A percentile compares a stretch with the other conserved stretches of the same genome.
phyloP scores from a whole-genome alignment of 2,797 vertebrate species.

The Arremon brunneinucha region DNA sequence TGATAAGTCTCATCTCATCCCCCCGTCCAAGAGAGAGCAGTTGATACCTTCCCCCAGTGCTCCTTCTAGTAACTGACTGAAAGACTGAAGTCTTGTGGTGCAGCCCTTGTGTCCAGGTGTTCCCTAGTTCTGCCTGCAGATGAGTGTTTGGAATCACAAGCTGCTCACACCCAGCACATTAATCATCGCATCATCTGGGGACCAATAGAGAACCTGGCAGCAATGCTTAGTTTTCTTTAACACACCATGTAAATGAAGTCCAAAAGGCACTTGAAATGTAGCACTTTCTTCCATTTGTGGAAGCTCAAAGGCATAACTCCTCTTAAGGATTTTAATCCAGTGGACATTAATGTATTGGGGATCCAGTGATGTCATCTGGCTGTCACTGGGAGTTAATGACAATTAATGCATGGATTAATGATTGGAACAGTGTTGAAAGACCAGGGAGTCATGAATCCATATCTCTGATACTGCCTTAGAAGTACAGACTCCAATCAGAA shows the following conservation, averaged over 20 bases:
- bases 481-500: not conserved
- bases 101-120: not conserved
- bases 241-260: not conserved
- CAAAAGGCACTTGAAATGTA: not conserved
- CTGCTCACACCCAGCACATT: not conserved
- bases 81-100: not conserved
- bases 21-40: not conserved
- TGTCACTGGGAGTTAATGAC: not conserved
- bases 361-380: not conserved
- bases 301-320: not conserved
- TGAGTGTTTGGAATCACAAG: not conserved
- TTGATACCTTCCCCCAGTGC: not conserved
- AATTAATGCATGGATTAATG: not conserved
- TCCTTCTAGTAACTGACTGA: not conserved
- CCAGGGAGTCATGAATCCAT: not conserved
- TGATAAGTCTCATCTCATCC: not conserved
- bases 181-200: not conserved
- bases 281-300: not conserved
- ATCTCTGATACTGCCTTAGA: not conserved
- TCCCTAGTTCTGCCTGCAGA: not conserved
- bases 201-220: not conserved
- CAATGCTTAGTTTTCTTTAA: not conserved
- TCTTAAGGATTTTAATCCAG: not conserved
- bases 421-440: not conserved
- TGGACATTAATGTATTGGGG: not conserved